Evolutionary conservation across 2,888 invertebrate genomes (phyloP).

Genomic region (Theretra japonica): DNA sequence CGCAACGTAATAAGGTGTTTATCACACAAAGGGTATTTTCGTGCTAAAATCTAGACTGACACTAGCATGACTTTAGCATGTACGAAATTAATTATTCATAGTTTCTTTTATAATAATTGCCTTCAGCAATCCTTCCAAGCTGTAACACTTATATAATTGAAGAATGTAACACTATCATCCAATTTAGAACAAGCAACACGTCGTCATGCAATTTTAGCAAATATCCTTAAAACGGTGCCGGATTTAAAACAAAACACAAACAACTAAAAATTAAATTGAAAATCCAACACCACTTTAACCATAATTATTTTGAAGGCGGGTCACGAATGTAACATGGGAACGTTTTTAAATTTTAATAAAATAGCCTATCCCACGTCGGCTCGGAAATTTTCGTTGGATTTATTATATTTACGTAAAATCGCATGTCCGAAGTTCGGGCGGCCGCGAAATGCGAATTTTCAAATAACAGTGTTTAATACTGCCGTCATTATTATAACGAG

Average conservation of each 20-base stretch:
- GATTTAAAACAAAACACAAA: background rate
- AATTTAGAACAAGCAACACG: background rate
- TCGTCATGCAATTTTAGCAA: background rate
- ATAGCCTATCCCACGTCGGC: conserved; percentile 6
- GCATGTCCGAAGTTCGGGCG: conserved; percentile 62
- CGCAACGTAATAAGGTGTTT: no score
- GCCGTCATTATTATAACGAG: conserved; percentile 63
- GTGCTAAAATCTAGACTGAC: no score
- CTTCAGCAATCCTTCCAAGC: no score
- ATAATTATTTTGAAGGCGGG: background rate
- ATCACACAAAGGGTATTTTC: no score
- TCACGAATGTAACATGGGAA: conserved; percentile 8
- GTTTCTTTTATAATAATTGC: no score
- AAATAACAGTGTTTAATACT: conserved; percentile 67
- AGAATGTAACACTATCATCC: background rate
- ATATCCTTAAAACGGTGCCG: background rate
- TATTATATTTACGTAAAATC: conserved; percentile 55
- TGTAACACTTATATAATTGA: background rate
- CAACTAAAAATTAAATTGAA: background rate
- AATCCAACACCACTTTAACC: background rate
- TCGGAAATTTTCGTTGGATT: conserved; percentile 14
- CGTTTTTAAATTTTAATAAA: conserved; percentile 33
- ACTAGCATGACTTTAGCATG: no score
- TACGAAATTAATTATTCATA: no score
- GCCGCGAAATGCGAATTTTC: conserved; percentile 61